These are phyloP conservation scores for Eulemur albifrons DNA, from an alignment of 2,797 vertebrate genomes.

Conservation along the genomic window DNA sequence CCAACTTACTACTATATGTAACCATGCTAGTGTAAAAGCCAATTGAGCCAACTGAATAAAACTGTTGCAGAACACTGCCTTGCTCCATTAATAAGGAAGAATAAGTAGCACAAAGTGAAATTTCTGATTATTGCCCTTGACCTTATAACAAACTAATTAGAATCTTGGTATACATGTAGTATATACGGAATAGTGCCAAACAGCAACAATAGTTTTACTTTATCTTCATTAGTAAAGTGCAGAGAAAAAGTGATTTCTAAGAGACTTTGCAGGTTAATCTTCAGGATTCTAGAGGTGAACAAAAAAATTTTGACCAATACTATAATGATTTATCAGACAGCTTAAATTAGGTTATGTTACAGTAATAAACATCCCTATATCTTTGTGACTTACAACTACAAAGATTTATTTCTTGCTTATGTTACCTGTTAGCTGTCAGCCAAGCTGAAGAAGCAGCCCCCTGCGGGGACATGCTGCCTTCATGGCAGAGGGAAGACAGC, in stretches of 20 bases:
- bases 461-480: neutral
- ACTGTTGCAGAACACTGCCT: neutral
- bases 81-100: neutral
- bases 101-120: neutral
- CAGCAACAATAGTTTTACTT: neutral
- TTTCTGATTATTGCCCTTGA: neutral
- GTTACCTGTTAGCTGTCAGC: neutral
- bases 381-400: neutral
- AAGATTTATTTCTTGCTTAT: conserved; percentile 3
- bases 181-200: neutral
- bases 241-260: neutral
- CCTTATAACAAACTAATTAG: neutral
- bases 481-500: neutral
- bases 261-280: neutral
- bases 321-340: neutral
- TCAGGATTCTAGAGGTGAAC: neutral
- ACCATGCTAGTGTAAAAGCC: neutral
- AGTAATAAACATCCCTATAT: neutral
- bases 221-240: neutral
- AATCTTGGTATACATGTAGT: neutral
- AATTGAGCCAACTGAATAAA: neutral
- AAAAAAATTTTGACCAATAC: neutral
- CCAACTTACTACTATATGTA: conserved; percentile 9
- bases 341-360: neutral
- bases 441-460: neutral